Base-by-base conservation (phyloP, 2,113 vertebrate species). In the Saguinus imperator region DNA sequence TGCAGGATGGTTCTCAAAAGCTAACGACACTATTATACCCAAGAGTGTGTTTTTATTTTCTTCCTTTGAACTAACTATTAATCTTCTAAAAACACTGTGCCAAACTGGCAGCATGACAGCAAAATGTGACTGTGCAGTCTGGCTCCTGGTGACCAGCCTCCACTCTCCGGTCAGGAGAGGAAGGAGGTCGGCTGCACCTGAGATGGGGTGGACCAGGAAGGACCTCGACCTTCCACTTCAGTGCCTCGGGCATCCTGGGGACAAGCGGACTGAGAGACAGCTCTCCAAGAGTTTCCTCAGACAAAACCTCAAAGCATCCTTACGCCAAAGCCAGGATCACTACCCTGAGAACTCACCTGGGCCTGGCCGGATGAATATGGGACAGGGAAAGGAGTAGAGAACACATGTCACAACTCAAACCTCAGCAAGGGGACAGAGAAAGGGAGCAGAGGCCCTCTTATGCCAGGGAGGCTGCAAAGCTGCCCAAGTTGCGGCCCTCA, bases 41-140 rank as follows among this genome's bases (percentile, higher is more conserved):
- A 79, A 76, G 81, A 48, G n/a, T 27, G 40, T 87, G 25, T 48
- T 93, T 29, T 40, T 20, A 16, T 45, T 8, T 55, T 32, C 57
- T 6, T 17, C 2, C 77, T 92, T 83, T 70, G 68, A 70, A 50
- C 32, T 61, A 40, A 23, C 81, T 25, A 68, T 68, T 91, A 73
- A 87, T 90, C 72, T 96, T 76, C 68, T 57, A 57, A 32, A 70
- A 81, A 55, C 66, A 91, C 45, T 23, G 21, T 12, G 64, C 86
- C 1, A 13, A 83, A 8, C 4, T 87, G 86, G 83, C 90, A 91
- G 64, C 0, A 8, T 72, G 92, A 91, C 32, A 32, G 85, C 58
- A n/a, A 14, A n/a, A 66, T 21, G 52, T 89, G 92, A 79, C 94
- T 27, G 14, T 75, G 95, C 35, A 37, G 32, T 57, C 45, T 43